Base-by-base conservation (phyloP, 2,888 invertebrate genomes). In the Drosophila infuscata region DNA sequence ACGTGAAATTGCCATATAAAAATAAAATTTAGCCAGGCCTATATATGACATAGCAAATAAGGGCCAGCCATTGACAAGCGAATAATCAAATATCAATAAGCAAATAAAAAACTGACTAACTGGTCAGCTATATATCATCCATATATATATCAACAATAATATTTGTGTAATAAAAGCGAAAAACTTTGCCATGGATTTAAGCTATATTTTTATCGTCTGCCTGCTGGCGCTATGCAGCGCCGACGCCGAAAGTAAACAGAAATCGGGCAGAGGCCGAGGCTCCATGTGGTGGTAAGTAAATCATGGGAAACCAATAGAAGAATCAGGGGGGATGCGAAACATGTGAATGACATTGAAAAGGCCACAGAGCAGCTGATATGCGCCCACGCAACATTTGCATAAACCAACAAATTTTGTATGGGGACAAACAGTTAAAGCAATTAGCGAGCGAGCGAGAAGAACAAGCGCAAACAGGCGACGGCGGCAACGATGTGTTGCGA, bases 281-380 rank as follows among this genome's bases (percentile, higher is more conserved):
- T 97, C 97, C 89, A 97, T 97, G 96, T 97, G 97, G 97, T 97
- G 97, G 97, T 97, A 94, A 95, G 97, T 95, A 83, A 30, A 38
- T n/a, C 25, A 25, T 41, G 54, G 67, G 63, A 62, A 76, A 29
- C 48, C 58, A 60, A 56, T 33, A 30, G 30, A 43, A 43, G 17
- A 20, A 12, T 38, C 36, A 3, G n/a, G 43, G 56, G 53, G 20
- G 20, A 35, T 15, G 25, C 25, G n/a, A 30, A 32, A 25, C n/a
- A 32, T 33, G 29, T 35, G 36, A 11, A 17, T 46, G 81, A 82
- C 79, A 82, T 83, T 82, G 77, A 82, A 76, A 71, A 69, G 57
- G 49, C 56, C 56, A 65, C 25, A 32, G 43, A 57, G 43, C 32
- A 68, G 52, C 53, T 53, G 71, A 75, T 79, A 62, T 35, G 52